Base-by-base conservation (phyloP, 2,888 invertebrate species). In the Folsomia manolachei region DNA sequence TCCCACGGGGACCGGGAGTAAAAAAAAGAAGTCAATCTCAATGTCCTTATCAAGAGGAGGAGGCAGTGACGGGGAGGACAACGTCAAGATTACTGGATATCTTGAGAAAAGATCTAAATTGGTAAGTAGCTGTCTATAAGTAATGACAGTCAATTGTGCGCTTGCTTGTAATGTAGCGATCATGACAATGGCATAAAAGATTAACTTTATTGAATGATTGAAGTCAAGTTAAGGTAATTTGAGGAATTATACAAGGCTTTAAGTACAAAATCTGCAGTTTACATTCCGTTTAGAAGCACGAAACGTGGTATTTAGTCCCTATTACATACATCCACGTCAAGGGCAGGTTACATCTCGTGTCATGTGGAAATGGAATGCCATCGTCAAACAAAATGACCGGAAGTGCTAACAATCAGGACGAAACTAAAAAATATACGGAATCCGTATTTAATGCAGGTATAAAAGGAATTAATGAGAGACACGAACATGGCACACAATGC, bases 31-130 rank as follows among this genome's bases (percentile, higher is more conserved):
- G 7, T 56, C 56, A 18, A 56, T 56, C 19, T 56, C 56, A 7
- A 56, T 56, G 56, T 56, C 56, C 56, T 21, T 56, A 7, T 56
- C 56, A 7, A 18, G 56, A 56, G 56, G 56, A 4, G 19, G 56
- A 4, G 56, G 56, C 11, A 4, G 4, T 7, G 56, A 39, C 23
- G 65, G 65, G 7, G 65, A 66, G 7, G 63, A 23, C 25, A 39
- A 66, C 25, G 39, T 83, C 23, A 85, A 85, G 81, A 84, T 86
- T 74, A 85, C 85, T 14, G 86, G 87, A 52, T 86, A 86, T 78
- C 81, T 87, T 69, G 86, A 86, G 78, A 86, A 86, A 79, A 85
- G 85, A 78, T 84, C 85, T 25, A 85, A 85, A 83, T 83, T 85
- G 84, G 87, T 86, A 83, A 83, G 82, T 56, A 39, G 39, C 14